Conservation (phyloP, 1,140 invertebrate species). For the Archivesica marissinica region DNA sequence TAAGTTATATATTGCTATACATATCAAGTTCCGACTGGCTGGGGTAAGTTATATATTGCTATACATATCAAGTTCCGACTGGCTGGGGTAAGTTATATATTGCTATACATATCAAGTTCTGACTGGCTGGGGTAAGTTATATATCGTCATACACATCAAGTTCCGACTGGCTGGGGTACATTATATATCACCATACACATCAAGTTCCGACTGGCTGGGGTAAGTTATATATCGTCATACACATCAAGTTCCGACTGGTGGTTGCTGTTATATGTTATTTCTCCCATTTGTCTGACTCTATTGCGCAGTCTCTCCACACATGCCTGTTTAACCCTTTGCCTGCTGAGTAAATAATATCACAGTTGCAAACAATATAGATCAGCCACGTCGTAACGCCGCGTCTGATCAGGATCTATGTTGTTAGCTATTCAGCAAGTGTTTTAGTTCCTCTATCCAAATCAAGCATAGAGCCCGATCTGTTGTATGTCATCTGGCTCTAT, state of each 20-base stretch:
- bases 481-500: no score
- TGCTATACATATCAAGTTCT: conserved; percentile 82
- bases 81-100: conserved; percentile 79
- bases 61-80: conserved; percentile 83
- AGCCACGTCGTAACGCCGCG: no score
- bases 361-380: no score
- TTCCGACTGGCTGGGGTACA: conserved; percentile 83
- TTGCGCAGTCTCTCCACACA: neutral
- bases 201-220: neutral
- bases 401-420: no score
- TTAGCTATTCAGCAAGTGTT: no score
- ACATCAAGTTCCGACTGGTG: neutral
- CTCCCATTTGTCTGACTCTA: neutral
- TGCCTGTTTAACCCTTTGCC: no score
- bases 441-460: no score
- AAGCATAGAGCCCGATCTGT: no score
- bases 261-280: neutral
- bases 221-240: neutral
- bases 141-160: conserved; percentile 80
- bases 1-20: conserved; percentile 77
- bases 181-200: neutral
- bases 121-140: conserved; percentile 82
- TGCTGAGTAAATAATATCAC: no score
- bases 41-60: conserved; percentile 79
- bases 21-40: conserved; percentile 83